Conservation (phyloP, 2,113 vertebrate species). For the Neoarius graeffei region DNA sequence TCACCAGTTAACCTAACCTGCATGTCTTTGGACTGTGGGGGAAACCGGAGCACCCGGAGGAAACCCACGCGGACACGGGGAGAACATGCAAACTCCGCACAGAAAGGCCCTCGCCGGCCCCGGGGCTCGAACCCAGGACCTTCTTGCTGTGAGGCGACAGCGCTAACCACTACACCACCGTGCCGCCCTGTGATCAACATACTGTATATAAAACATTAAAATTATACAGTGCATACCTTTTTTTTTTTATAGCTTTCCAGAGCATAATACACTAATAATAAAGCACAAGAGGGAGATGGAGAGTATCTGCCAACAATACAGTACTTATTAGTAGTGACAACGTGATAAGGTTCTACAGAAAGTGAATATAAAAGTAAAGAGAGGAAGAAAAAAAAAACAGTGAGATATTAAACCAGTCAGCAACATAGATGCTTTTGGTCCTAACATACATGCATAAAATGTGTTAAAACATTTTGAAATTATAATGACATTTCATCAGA, state of each 20-base stretch:
- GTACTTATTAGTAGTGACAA: background rate
- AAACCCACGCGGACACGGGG: no score
- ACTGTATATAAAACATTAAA: background rate
- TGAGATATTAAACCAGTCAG: background rate
- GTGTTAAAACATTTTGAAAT: background rate
- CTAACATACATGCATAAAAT: background rate
- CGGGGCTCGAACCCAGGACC: no score
- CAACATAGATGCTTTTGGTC: background rate
- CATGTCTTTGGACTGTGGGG: no score
- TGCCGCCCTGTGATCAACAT: background rate
- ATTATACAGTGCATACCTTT: background rate
- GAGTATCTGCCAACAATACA: background rate
- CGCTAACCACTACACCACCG: no score
- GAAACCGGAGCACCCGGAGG: no score
- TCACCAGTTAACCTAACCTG: no score
- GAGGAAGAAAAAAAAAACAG: background rate
- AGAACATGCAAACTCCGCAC: no score
- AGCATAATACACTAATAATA: background rate
- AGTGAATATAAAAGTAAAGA: background rate
- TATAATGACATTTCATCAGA: background rate
- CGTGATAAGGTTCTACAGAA: background rate
- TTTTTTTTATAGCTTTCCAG: background rate
- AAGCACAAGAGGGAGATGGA: background rate
- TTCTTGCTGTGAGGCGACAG: no score
- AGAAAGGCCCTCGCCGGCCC: no score